Percentiles rank a stretch among this genome's conserved stretches.
Evolutionary conservation across 2,888 invertebrate species (phyloP).

Genomic region (Gymnosoma rotundatum): DNA sequence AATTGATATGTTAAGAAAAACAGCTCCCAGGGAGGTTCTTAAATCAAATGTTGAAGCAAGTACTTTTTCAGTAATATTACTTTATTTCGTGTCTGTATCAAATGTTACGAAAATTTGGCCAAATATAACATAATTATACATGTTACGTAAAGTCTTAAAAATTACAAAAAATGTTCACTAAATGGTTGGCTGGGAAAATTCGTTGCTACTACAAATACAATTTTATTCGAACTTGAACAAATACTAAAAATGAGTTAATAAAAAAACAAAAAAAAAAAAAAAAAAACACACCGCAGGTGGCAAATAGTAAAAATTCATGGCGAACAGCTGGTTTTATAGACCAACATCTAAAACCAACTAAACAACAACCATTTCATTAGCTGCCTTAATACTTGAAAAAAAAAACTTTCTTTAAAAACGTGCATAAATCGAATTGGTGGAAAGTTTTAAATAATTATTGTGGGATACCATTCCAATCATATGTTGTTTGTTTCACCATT

Average conservation of each 20-base stretch:
- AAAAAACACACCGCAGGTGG: slow-evolving; percentile 57
- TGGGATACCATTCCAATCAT: background rate
- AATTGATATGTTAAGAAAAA: no score
- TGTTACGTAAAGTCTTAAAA: no score
- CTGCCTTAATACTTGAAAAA: no score
- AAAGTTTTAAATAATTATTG: background rate
- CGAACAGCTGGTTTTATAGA: slow-evolving; percentile 58
- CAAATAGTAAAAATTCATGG: slow-evolving; percentile 43
- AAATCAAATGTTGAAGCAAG: no score
- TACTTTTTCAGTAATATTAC: no score
- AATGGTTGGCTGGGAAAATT: slow-evolving; percentile 1
- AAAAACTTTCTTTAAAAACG: no score
- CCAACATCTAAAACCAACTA: slow-evolving; percentile 5
- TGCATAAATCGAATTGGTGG: no score
- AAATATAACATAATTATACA: no score
- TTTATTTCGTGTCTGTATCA: no score
- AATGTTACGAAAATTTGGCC: no score
- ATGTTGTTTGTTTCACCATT: background rate
- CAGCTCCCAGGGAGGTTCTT: no score
- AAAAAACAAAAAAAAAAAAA: slow-evolving; percentile 40
- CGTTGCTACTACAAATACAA: slow-evolving; percentile 27
- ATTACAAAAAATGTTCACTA: no score
- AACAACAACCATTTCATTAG: background rate
- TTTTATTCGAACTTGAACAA: background rate
- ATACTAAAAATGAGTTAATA: slow-evolving; percentile 23